Base-by-base conservation (phyloP, 2,113 vertebrate genomes). In the Cheilinus undulatus region DNA sequence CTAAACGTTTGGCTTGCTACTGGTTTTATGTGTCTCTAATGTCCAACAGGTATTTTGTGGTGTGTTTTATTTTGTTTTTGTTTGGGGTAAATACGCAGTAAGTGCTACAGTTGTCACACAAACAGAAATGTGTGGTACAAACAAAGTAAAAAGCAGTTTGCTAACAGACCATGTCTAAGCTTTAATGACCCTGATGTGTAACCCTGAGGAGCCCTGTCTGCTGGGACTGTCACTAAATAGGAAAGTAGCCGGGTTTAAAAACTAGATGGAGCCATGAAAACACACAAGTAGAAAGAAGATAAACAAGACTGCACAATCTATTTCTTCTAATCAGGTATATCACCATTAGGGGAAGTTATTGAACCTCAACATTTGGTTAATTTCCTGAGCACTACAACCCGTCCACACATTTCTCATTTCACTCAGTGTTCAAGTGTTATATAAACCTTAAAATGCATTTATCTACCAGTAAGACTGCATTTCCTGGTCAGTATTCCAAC, bases 21-120 rank as follows among this genome's bases (percentile, higher is more conserved):
- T 76, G 71, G 58, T 62, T 80, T 89, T 76, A 81, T 86, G 72
- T 66, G 83, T 61, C 72, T 78, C 74, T 74, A 64, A 73, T 73
- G 67, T 74, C 81, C 42, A 79, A 48, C 50, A 57, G 50, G 71
- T 71, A 51, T 50, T 70, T 79, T 75, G 42, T 22, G 13, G 30
- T 54, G 60, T 24, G 50, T 67, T 73, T 61, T 24, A 42, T 64
- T 68, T 74, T 67, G 46, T 51, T 70, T 61, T 62, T 27, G 34
- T 79, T 67, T 70, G 45, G 52, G 34, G 62, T 80, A 58, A 81
- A 72, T 30, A 61, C 43, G 59, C 51, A 32, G 56, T 9, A 58
- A 81, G 80, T 57, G 60, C 45, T 26, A 30, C 34, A 68, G 56
- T 2, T 46, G 49, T 45, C 60, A 71, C 22, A 65, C 46, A 46